Percentiles rank a stretch among this genome's conserved stretches.
Evolutionary conservation across 2,797 vertebrate genomes (phyloP).

Genomic region (Takifugu rubripes): DNA sequence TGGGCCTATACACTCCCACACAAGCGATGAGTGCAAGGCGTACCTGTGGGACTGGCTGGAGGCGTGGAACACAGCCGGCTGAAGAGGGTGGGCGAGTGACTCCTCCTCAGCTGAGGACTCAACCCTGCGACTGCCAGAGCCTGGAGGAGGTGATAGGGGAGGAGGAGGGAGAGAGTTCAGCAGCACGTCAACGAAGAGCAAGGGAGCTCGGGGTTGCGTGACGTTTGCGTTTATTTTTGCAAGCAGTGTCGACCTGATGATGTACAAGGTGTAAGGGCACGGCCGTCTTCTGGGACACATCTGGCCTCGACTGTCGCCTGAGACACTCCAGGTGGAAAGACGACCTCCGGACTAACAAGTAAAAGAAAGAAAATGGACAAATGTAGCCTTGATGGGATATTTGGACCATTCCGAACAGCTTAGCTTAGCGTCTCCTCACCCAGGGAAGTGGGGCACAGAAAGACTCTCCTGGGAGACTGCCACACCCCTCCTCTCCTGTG

Average conservation of each 20-base stretch:
- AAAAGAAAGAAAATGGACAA: conserved; percentile 7
- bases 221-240: not conserved
- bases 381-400: not conserved
- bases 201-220: not conserved
- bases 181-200: conserved; percentile 2
- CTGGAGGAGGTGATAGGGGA: conserved; percentile 60
- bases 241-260: conserved; percentile 82
- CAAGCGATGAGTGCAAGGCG: not conserved
- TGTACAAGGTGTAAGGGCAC: conserved; percentile 92
- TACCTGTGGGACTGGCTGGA: conserved; percentile 81
- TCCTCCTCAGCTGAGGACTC: conserved; percentile 91
- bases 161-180: not conserved
- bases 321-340: conserved; percentile 97
- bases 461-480: conserved; percentile 87
- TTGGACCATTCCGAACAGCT: not conserved
- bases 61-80: conserved; percentile 86
- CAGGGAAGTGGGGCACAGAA: conserved; percentile 89
- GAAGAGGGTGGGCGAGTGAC: conserved; percentile 88
- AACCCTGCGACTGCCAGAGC: conserved; percentile 90
- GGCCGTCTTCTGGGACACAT: conserved; percentile 89
- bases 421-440: conserved; percentile 61
- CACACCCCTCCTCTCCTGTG: conserved; percentile 69
- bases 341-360: conserved; percentile 84
- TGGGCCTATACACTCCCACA: no score
- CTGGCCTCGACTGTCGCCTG: conserved; percentile 86